Evolutionary conservation across 2,113 vertebrate genomes (phyloP).

Genomic region (Elgaria multicarinata): DNA sequence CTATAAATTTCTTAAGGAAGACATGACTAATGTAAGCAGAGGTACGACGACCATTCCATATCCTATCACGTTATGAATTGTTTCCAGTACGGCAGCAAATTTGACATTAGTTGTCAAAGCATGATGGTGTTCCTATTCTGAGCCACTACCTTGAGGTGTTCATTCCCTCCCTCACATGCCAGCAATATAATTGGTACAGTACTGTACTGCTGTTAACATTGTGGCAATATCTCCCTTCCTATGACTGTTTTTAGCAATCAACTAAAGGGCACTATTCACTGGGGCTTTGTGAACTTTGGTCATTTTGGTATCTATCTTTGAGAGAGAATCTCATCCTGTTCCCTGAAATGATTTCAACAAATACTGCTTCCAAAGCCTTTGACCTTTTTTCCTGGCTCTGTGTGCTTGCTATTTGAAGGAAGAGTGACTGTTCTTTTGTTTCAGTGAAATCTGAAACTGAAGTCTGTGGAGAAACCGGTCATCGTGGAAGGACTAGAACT

Average conservation of each 20-base stretch:
- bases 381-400: constrained; percentile 49
- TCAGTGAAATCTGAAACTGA: background rate
- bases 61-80: constrained; percentile 42
- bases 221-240: background rate
- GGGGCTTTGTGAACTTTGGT: constrained; percentile 39
- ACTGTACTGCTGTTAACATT: constrained; percentile 7
- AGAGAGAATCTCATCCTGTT: constrained; percentile 56
- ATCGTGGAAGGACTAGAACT: constrained; percentile 25
- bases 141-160: constrained; percentile 25
- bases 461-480: constrained; percentile 16
- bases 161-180: background rate
- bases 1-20: background rate
- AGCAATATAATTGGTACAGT: background rate
- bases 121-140: background rate
- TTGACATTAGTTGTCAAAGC: constrained; percentile 12
- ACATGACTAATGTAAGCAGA: background rate
- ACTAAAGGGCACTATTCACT: constrained; percentile 20
- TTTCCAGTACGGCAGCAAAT: constrained; percentile 31
- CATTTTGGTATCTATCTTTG: constrained; percentile 30
- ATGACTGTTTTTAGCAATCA: constrained; percentile 51
- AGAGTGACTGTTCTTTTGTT: background rate
- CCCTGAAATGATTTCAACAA: constrained; percentile 49
- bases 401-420: constrained; percentile 28
- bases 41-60: background rate
- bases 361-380: constrained; percentile 43